Evolutionary conservation across 1,140 invertebrate genomes (phyloP), one percentile per base, ranked within the genome.

Genomic region (Halesus radiatus): DNA sequence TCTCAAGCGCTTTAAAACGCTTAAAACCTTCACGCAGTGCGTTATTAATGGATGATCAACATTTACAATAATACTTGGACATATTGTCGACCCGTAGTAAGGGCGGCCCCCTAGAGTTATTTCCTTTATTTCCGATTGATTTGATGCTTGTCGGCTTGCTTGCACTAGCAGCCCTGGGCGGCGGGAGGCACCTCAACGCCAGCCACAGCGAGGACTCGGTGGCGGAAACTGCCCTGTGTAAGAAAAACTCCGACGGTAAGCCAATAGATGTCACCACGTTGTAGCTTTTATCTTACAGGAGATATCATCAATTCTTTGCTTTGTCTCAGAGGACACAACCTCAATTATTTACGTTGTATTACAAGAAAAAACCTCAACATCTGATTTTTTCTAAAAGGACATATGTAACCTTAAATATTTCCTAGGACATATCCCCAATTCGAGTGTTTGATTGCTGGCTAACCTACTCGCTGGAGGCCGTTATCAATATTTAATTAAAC

Each of bases 211-310:
- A 95, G 89, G 94, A 95, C 89, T 94, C 93, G 80, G 93, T 95
- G 84, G 92, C 93, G 84, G 94, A 95, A 86, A 94, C 93, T 80
- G 92, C 93, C 84, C 90, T 94, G 86, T 92, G 92, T 86, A 95
- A 95, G 90, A 94, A 92, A 91, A 95, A 94, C 90, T 95, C 94
- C 81, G 94, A 95, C 89, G 94, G 94, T 95, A 92, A 93, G 93
- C 92, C 45, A 80, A 52, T 20, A 72, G 70, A 84, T 80, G 81
- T 73, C 72, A 29, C 53, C 22, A 68, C 50, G 66, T 60, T 58
- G 50, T 72, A 53, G 62, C 45, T 52, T 52, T 50, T 53, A 13
- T 64, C 81, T 58, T 72, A 72, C 68, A 72, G 68, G 68, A 72
- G 68, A 72, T 72, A 68, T 68, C 18, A 54, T 20, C 15, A 20